Conservation (phyloP, 2,888 invertebrate genomes). For the Mythimna lalbum region DNA sequence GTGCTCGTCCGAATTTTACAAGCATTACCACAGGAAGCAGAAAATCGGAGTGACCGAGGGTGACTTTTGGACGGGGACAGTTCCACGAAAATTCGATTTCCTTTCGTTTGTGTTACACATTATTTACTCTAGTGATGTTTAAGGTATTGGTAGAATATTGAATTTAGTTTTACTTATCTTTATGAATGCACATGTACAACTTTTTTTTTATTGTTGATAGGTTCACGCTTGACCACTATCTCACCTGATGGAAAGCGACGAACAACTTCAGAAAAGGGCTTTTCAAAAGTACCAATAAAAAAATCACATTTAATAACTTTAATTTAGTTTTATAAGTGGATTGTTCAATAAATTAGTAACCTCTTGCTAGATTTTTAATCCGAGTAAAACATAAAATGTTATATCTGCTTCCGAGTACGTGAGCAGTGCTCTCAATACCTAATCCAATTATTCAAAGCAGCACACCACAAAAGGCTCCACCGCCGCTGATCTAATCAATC, state of each 20-base stretch:
- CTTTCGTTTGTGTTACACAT: conserved; percentile 35
- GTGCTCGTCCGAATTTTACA: conserved; percentile 48
- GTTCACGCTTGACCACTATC: too few relatives aligned
- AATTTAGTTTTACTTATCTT: conserved; percentile 25
- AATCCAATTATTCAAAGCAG: conserved; percentile 43
- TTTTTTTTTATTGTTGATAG: too few relatives aligned
- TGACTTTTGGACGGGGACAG: conserved; percentile 42
- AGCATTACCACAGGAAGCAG: conserved; percentile 50
- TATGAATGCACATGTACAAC: too few relatives aligned
- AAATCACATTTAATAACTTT: not conserved
- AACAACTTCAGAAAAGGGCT: not conserved
- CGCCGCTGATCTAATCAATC: conserved; percentile 27
- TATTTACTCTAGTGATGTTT: conserved; percentile 34
- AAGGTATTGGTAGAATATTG: conserved; percentile 33
- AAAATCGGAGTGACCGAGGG: conserved; percentile 52
- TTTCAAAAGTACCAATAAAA: too few relatives aligned
- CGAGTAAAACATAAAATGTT: not conserved
- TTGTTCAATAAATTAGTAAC: not conserved
- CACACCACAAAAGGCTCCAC: conserved; percentile 4
- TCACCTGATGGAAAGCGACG: too few relatives aligned
- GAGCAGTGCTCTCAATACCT: conserved; percentile 7
- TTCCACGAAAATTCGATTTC: conserved; percentile 40
- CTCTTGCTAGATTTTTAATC: too few relatives aligned
- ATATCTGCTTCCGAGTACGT: not conserved
- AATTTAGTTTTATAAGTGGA: too few relatives aligned